phyloP scores from a whole-genome alignment of 2,797 vertebrate genomes.

The Danionella dracula region DNA sequence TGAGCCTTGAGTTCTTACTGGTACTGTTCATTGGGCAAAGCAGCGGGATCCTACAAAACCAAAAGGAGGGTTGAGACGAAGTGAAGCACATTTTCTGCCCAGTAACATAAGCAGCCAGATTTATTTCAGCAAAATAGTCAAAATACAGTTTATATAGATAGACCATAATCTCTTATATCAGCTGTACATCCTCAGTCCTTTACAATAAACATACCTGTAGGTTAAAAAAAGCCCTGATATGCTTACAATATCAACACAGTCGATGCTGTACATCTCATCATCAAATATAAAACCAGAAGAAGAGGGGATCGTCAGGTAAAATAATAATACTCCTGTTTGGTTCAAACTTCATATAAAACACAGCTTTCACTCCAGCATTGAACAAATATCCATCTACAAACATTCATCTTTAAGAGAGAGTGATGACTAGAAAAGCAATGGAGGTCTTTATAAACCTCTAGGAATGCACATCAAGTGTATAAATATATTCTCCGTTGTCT shows the following conservation, averaged over 20 bases:
- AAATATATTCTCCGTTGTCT: slow-evolving; percentile 43
- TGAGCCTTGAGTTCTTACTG: too few relatives aligned
- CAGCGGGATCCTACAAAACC: too few relatives aligned
- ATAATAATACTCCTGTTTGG: slow-evolving; percentile 60
- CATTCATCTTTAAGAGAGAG: slow-evolving; percentile 44
- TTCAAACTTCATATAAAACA: slow-evolving; percentile 46
- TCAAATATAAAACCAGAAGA: slow-evolving; percentile 40
- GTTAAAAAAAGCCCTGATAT: slow-evolving; percentile 54
- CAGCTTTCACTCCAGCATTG: slow-evolving; percentile 13
- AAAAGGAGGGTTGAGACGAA: too few relatives aligned
- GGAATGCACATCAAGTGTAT: slow-evolving; percentile 45
- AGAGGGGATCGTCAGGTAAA: slow-evolving; percentile 25
- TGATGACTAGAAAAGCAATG: slow-evolving; percentile 52
- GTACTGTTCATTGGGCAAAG: too few relatives aligned
- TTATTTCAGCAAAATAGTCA: slow-evolving; percentile 68
- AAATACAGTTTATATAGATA: slow-evolving; percentile 69
- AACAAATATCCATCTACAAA: slow-evolving; percentile 51
- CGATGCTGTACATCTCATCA: slow-evolving; percentile 60
- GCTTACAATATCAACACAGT: slow-evolving; percentile 62
- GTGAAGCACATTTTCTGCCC: slow-evolving; percentile 42
- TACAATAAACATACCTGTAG: slow-evolving; percentile 55
- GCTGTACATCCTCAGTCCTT: slow-evolving; percentile 66
- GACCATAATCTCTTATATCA: slow-evolving; percentile 55
- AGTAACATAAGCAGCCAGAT: slow-evolving; percentile 48
- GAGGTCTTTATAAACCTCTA: slow-evolving; percentile 56